Base-by-base conservation (phyloP, 2,113 vertebrate species). In the Copsychus sechellarum region DNA sequence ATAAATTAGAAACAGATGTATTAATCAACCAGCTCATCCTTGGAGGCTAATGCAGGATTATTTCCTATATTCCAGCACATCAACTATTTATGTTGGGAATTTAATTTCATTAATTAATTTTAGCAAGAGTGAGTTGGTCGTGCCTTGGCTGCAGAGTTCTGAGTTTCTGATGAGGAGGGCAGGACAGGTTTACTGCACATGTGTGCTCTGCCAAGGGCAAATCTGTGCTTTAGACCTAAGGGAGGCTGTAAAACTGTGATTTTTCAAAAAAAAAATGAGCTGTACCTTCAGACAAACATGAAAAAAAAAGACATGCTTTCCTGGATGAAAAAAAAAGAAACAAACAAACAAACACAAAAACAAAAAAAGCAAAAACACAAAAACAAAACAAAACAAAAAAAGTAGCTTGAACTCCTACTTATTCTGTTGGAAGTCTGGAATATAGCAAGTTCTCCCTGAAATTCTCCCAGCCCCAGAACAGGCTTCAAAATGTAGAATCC, bases 41-140 rank as follows among this genome's bases (percentile, higher is more conserved):
- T 67, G 54, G 88, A 94, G 92, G 64, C 67, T 88, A 88, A 91
- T 69, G 92, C 81, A 86, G 76, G 76, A 94, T 93, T 96, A 95
- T 94, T 93, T 95, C 76, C 90, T 86, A 70, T 88, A 96, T 94
- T 95, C 74, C 47, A 90, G 50, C 48, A 94, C 82, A 80, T 83
- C 79, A 90, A 73, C 88, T 96, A 94, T 90, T 95, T 94, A 88
- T 91, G 56, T 31, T 90, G 36, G 64, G 64, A 93, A 90, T 95
- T 94, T 94, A 66, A 93, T 96, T 88, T 88, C 58, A 78, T 94
- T 88, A 96, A 93, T 48, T 78, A 67, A 94, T 96, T 96, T 96
- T 28, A 72, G 64, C 6, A 3, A 47, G 58, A 92, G 47, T 15
- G 54, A 86, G 56, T 31, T 47, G 60, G 71, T 60, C 36, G 24